A percentile compares a stretch with the other conserved stretches of the same genome.
phyloP scores from a whole-genome alignment of 2,888 invertebrate genomes.

The Eucriotettix oculatus region DNA sequence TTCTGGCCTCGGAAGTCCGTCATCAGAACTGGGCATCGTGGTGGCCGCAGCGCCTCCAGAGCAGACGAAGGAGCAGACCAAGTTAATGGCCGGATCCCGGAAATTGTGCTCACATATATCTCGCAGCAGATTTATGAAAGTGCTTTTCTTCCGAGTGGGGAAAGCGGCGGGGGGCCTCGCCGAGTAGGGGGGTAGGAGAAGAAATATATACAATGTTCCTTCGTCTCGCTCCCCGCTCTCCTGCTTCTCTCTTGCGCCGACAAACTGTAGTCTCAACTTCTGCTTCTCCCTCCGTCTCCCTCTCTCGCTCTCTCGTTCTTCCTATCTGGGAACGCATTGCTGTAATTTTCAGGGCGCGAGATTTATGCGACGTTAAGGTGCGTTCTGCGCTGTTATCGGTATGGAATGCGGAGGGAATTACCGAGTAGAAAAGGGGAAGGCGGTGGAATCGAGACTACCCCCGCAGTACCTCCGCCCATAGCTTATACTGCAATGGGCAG shows the following conservation, averaged over 20 bases:
- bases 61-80: conserved; percentile 5
- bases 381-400: conserved; percentile 12
- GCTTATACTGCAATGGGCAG: conserved; percentile 11
- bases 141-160: conserved; percentile 43
- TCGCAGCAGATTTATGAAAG: conserved; percentile 81
- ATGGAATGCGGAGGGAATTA: conserved; percentile 8
- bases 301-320: conserved; percentile 10
- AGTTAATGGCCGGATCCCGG: conserved; percentile 75
- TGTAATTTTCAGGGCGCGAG: conserved; percentile 14
- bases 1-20: not conserved
- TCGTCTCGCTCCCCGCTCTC: not conserved
- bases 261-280: not conserved
- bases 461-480: conserved; percentile 1
- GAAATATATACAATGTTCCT: conserved; percentile 12
- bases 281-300: conserved; percentile 7
- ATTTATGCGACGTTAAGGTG: conserved; percentile 13
- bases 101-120: conserved; percentile 83
- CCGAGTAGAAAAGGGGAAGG: not conserved
- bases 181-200: conserved; percentile 12
- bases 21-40: conserved; percentile 7
- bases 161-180: conserved; percentile 21
- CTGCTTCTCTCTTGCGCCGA: not conserved
- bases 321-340: conserved; percentile 13
- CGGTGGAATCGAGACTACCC: not conserved
- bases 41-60: conserved; percentile 12